phyloP scores from a whole-genome alignment of 2,888 invertebrate species.

The Microdon myrmicae region DNA sequence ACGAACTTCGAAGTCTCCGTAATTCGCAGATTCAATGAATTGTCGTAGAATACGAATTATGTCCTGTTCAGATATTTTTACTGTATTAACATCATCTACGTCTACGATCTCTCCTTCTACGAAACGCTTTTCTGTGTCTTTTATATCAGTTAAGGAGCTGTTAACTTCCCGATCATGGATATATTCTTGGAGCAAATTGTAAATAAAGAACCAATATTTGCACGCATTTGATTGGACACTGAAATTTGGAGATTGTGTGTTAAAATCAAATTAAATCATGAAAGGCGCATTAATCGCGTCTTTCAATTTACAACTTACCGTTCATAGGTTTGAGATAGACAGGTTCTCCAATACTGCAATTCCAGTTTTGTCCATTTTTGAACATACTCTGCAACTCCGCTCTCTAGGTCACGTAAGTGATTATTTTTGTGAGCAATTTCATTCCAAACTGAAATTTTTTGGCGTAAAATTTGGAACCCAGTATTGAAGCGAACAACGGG shows the following conservation, averaged over 20 bases:
- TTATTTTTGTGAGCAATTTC: conserved; percentile 88
- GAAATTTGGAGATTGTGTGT: no score
- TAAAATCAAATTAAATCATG: no score
- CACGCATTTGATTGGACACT: conserved; percentile 76
- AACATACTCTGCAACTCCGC: conserved; percentile 81
- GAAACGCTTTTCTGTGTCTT: conserved; percentile 59
- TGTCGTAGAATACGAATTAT: conserved; percentile 74
- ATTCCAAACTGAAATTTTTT: conserved; percentile 91
- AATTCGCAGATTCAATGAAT: conserved; percentile 83
- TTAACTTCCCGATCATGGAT: conserved; percentile 62
- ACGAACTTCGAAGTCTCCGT: conserved; percentile 85
- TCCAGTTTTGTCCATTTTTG: conserved; percentile 92
- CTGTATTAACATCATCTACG: conserved; percentile 53
- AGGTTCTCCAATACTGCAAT: conserved; percentile 86
- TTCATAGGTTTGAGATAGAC: conserved; percentile 76
- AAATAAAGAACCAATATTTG: conserved; percentile 93
- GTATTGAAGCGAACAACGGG: conserved; percentile 89
- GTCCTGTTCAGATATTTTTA: conserved; percentile 57
- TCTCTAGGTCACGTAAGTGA: conserved; percentile 79
- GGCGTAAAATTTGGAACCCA: conserved; percentile 88
- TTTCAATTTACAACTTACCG: conserved; percentile 68
- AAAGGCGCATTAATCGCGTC: no score
- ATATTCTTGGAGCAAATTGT: conserved; percentile 76
- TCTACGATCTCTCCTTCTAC: conserved; percentile 56
- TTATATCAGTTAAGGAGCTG: conserved; percentile 56